Base-by-base conservation (phyloP, 2,113 vertebrate genomes). In the Hylia prasina region DNA sequence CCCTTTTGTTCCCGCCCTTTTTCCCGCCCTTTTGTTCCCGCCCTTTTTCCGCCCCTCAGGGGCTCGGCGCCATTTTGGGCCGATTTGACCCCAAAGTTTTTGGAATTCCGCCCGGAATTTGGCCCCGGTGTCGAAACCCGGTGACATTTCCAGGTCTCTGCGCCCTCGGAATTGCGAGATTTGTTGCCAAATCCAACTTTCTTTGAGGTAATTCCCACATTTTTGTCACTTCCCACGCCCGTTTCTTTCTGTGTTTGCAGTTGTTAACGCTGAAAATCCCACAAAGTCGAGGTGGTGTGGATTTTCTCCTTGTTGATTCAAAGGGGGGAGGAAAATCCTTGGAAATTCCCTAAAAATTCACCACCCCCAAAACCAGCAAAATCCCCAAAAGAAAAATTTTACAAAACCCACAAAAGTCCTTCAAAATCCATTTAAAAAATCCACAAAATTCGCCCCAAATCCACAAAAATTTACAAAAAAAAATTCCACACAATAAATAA, bases 231-330 rank as follows among this genome's bases (percentile, higher is more conserved):
- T 54, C 7, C n/a, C n/a, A n/a, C n/a, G n/a, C 27, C 30, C 2
- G 11, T 54, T 25, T 47, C 8, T 27, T 27, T 20, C 44, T 0
- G 2, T 3, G 2, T 42, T 42, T 12, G 7, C n/a, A n/a, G n/a
- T n/a, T n/a, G n/a, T n/a, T n/a, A n/a, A n/a, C n/a, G n/a, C n/a
- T n/a, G n/a, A n/a, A n/a, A n/a, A n/a, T n/a, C n/a, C n/a, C n/a
- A n/a, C n/a, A n/a, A n/a, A n/a, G n/a, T n/a, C n/a, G 39, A 44
- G 22, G 69, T 1, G 23, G 30, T 28, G 33, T 17, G 51, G 30
- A 4, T 35, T 45, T 21, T 31, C 6, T 25, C 10, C 1, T 11
- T 18, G 24, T 51, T 30, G 27, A 31, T 35, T 24, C 21, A 24
- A 12, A 33, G 28, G 12, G 22, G 31, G 6, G n/a, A 31, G 57